Base-by-base conservation (phyloP, 2,797 vertebrate species). In the Crypturellus tataupa region DNA sequence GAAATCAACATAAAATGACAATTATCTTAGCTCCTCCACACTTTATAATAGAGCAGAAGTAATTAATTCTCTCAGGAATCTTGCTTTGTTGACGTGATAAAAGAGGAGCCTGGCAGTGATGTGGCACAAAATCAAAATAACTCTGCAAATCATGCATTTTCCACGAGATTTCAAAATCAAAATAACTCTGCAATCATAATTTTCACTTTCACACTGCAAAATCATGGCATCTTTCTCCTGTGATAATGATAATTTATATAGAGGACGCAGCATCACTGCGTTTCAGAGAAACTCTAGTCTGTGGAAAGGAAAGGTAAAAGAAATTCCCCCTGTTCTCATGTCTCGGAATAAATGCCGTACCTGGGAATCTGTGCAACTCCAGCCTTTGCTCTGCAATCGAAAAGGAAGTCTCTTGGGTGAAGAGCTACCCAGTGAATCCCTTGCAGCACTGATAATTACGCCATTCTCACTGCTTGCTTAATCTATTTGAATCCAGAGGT, bases 401-500 rank as follows among this genome's bases (percentile, higher is more conserved):
- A 95, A 79, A 39, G 94, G 79, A 96, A 94, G 81, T 95, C 95
- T 96, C 97, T 46, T 70, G 96, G 96, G 97, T 93, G 83, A 89
- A 93, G 80, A 96, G 89, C 86, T 96, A 96, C 53, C 96, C 51
- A 6, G 82, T 65, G 97, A 96, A 94, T 96, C 94, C 96, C 95
- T 97, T 5, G 82, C 83, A 96, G 97, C 92, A 31, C 93, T 90
- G 96, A 91, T 95, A 97, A 97, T 97, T 97, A 97, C 77, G 92
- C 97, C 88, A 76, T 95, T 96, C 96, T 95, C 97, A 97, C 96
- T 95, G 97, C 96, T 97, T 97, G 95, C 96, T 97, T 97, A 97
- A 97, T 98, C 96, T 97, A 97, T 98, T 96, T 97, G 97, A 98
- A 97, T 97, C 96, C 93, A 96, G 97, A 98, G 97, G 98, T 97